phyloP scores from a whole-genome alignment of 2,113 vertebrate genomes.

The Tursiops truncatus region DNA sequence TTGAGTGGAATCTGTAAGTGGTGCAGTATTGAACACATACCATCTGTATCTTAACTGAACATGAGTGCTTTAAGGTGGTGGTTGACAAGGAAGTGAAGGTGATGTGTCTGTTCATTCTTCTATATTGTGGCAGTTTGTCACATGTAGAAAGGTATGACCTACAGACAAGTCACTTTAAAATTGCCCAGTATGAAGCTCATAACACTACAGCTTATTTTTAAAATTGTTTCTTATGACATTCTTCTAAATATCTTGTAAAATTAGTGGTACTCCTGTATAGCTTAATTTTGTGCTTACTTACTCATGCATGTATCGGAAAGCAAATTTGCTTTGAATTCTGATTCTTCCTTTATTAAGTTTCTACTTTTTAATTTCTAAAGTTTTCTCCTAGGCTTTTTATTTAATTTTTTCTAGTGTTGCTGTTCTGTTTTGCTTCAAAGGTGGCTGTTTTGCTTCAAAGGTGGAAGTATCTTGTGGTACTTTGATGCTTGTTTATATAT shows the following conservation, averaged over 20 bases:
- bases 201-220: not conserved
- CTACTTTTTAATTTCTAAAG: not conserved
- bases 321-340: conserved; percentile 40
- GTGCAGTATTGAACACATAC: not conserved
- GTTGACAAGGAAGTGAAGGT: not conserved
- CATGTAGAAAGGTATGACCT: not conserved
- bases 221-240: not conserved
- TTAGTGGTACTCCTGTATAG: not conserved
- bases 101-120: conserved; percentile 16
- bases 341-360: conserved; percentile 4
- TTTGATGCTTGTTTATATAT: not conserved
- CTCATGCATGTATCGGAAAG: not conserved
- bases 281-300: conserved; percentile 28
- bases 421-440: conserved; percentile 18
- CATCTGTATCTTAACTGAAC: not conserved
- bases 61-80: not conserved
- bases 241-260: conserved; percentile 5
- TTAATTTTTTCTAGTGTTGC: not conserved
- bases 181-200: not conserved
- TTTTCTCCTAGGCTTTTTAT: not conserved
- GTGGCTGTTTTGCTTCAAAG: conserved; percentile 10
- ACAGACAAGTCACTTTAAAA: not conserved
- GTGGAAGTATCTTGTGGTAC: not conserved
- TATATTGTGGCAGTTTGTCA: not conserved
- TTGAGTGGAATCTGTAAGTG: not conserved